Evolutionary conservation across 2,113 vertebrate species (phyloP), one percentile per base, ranked within the genome.

Genomic region (Takifugu flavidus): DNA sequence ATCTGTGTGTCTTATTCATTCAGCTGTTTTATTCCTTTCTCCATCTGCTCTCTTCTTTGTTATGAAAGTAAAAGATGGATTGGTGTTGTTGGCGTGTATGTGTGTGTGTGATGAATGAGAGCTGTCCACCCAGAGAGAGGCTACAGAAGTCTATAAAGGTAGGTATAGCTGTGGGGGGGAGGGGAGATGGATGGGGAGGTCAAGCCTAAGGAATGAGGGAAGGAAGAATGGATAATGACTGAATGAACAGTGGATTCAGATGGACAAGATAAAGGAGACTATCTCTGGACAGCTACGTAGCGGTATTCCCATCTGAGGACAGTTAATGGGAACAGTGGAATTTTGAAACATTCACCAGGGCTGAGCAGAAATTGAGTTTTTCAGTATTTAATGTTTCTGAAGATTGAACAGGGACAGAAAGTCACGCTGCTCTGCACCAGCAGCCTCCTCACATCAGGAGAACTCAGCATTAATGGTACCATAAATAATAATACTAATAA

Each of bases 31-130:
- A 4, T 29, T 29, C 29, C 29, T 5, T 3, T 29, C 84, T 75
- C 89, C 49, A 43, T 75, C 85, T 53, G 78, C 86, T 55, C 80
- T 77, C 14, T 13, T 64, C 83, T 89, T 89, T 62, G 60, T 87
- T 84, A 78, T 85, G 80, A 78, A 85, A 82, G 72, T 83, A 78
- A 83, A 82, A 73, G 80, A 82, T 85, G 76, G 74, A 85, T 87
- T 0, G 57, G 56, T 72, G 74, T 72, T 80, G 74, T 71, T 85
- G 82, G 65, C 4, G 65, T 13, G 74, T 5, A 6, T 10, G 34
- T 10, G 11, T 12, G 12, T 34, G 57, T 65, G 67, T 85, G 85
- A 87, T 87, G 80, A 87, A 87, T 85, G 85, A 83, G 82, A 82
- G 72, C 82, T 83, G 85, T 86, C 85, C 70, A 39, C 60, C 54